phyloP scores from a whole-genome alignment of 2,113 vertebrate genomes.

The Gambusia affinis region DNA sequence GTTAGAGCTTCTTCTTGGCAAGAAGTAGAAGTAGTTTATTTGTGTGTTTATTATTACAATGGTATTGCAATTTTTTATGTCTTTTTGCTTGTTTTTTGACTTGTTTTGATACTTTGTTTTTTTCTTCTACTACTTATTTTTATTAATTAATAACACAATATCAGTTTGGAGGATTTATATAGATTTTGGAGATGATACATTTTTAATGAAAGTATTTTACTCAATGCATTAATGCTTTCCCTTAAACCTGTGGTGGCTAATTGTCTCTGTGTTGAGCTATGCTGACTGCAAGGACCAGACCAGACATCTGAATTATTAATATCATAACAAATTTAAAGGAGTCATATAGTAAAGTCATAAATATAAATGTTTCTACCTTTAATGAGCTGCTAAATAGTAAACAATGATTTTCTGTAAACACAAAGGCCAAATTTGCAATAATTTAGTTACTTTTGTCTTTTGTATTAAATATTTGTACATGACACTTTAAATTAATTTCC shows the following conservation, averaged over 20 bases:
- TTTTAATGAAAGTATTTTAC: neutral
- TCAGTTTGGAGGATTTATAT: neutral
- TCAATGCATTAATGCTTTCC: too few relatives aligned
- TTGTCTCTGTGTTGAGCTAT: neutral
- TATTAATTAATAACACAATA: neutral
- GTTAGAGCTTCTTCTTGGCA: too few relatives aligned
- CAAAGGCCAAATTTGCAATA: neutral
- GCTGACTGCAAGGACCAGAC: neutral
- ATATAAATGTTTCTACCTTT: neutral
- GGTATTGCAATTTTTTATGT: neutral
- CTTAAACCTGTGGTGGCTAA: neutral
- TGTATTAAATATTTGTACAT: too few relatives aligned
- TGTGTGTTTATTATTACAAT: too few relatives aligned
- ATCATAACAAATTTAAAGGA: neutral
- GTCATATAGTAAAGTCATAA: neutral
- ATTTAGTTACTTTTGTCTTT: neutral
- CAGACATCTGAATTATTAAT: constrained; percentile 1
- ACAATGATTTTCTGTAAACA: neutral
- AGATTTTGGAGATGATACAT: neutral
- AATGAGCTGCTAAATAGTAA: neutral
- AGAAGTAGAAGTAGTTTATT: neutral
- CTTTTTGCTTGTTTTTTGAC: neutral
- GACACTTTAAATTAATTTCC: too few relatives aligned
- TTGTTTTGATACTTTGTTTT: neutral
- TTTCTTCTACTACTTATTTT: too few relatives aligned